Conservation (phyloP, 1,140 invertebrate genomes). For the Ceratosolen solmsi region DNA sequence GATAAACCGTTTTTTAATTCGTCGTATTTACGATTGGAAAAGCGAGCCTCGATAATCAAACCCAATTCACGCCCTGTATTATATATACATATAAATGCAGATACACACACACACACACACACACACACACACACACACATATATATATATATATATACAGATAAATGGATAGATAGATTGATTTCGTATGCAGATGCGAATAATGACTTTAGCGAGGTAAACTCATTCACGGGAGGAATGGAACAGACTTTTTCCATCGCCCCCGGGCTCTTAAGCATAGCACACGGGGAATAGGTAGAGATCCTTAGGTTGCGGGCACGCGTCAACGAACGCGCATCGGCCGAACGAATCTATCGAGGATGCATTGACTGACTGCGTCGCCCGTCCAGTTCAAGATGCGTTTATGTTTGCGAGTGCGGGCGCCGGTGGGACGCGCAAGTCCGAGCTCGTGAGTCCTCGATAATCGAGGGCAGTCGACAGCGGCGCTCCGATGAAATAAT, state of each 20-base stretch:
- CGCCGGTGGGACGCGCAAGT: no score
- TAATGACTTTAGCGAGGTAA: not conserved
- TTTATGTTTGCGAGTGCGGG: no score
- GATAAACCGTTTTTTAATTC: not conserved
- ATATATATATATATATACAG: no score
- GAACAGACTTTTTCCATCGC: not conserved
- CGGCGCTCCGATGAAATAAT: not conserved
- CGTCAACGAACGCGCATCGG: not conserved
- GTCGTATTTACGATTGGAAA: slow-evolving; percentile 37
- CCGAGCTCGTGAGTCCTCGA: not conserved
- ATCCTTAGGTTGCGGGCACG: not conserved
- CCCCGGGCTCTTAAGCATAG: not conserved
- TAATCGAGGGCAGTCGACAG: not conserved
- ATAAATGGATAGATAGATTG: no score
- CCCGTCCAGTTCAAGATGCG: no score
- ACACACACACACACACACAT: no score
- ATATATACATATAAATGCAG: no score
- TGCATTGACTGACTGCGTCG: no score
- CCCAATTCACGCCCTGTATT: no score
- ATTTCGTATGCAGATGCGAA: slow-evolving; percentile 35
- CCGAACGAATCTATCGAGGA: no score
- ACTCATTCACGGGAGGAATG: slow-evolving; percentile 9
- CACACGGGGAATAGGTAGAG: not conserved
- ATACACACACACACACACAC: no score
- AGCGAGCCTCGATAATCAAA: slow-evolving; percentile 20